Evolutionary conservation across 1,140 invertebrate species (phyloP), one percentile per base, ranked within the genome.

Genomic region (Drosophila mauritiana): DNA sequence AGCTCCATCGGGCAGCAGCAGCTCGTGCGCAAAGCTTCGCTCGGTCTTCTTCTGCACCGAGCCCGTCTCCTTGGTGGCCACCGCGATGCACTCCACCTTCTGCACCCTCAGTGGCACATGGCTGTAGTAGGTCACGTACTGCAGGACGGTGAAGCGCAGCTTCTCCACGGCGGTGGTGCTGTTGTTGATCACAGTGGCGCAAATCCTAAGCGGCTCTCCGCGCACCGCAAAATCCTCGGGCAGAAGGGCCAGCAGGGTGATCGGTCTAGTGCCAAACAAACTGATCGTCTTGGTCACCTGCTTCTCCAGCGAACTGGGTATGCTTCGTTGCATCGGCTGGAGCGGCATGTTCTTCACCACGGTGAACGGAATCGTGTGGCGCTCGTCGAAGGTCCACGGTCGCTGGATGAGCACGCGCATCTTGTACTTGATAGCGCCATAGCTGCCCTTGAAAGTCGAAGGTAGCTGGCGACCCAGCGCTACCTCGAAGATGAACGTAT

Each of bases 351-450:
- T 65, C 61, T 91, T 92, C 27, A 91, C 76, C 45, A 92, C 77
- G 15, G 79, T 90, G 31, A 92, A 72, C 7, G 84, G 90, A 48
- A 92, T 91, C 3, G 74, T 84, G 51, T 92, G 85, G 5, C 85
- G 80, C 46, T 92, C 88, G 48, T 92, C 90, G 15, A 92, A 91
- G 1, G 86, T 90, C 91, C 91, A 92, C 7, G 91, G 86, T 1
- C 82, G 56, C 49, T 91, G 91, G 7, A 92, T 90, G 7, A 92
- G 76, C 13, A 92, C 54, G n/a, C 91, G 81, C 73, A 92, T 80
- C 70, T 92, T 92, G 65, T 92, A 92, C 57, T 92, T 92, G 45
- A 92, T 92, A 13, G 79, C 89, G 46, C 91, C 91, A 45, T 92
- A 80, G 31, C 78, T 91, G 27, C 91, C 91, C 39, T 79, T 72